phyloP scores from a whole-genome alignment of 2,888 invertebrate genomes.

The Drosophila flavopinicola region DNA sequence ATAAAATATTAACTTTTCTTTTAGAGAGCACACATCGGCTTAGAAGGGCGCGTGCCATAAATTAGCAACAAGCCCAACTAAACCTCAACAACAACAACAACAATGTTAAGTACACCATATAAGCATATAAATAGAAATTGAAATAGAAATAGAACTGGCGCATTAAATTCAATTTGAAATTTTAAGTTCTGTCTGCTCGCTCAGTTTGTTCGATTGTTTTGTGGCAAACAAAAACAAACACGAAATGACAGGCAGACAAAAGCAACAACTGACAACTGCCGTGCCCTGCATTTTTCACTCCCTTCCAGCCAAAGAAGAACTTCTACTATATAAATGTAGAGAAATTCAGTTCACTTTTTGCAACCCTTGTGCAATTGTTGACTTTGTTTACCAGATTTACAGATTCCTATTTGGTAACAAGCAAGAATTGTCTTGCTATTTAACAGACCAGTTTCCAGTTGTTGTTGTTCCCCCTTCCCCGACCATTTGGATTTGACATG shows the following conservation, averaged over 20 bases:
- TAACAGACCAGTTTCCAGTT: slow-evolving; percentile 23
- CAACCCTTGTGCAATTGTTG: slow-evolving; percentile 64
- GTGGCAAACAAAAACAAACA: slow-evolving; percentile 1
- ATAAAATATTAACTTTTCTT: slow-evolving; percentile 78
- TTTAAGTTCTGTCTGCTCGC: slow-evolving; percentile 35
- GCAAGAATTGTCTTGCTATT: slow-evolving; percentile 40
- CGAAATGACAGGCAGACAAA: slow-evolving; percentile 17
- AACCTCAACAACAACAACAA: slow-evolving; percentile 2
- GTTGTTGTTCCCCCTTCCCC: neutral
- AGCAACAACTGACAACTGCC: slow-evolving; percentile 54
- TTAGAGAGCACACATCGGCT: slow-evolving; percentile 48
- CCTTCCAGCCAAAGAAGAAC: slow-evolving; percentile 18
- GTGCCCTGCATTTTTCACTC: slow-evolving; percentile 33
- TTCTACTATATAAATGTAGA: slow-evolving; percentile 12
- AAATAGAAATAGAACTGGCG: slow-evolving; percentile 15
- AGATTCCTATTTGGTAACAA: slow-evolving; percentile 45
- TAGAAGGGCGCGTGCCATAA: slow-evolving; percentile 36
- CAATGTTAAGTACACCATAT: slow-evolving; percentile 3
- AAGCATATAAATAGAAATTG: slow-evolving; percentile 14
- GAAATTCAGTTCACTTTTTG: too few species aligned
- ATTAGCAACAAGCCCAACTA: slow-evolving; percentile 35
- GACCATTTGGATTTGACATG: slow-evolving; percentile 47
- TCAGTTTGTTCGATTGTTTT: slow-evolving; percentile 1
- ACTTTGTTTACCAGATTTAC: slow-evolving; percentile 67
- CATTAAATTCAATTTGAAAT: slow-evolving; percentile 62